A percentile compares a stretch with the other conserved stretches of the same genome.
Evolutionary conservation across 2,888 invertebrate species (phyloP).

Genomic region (Podotricha telesiphe): DNA sequence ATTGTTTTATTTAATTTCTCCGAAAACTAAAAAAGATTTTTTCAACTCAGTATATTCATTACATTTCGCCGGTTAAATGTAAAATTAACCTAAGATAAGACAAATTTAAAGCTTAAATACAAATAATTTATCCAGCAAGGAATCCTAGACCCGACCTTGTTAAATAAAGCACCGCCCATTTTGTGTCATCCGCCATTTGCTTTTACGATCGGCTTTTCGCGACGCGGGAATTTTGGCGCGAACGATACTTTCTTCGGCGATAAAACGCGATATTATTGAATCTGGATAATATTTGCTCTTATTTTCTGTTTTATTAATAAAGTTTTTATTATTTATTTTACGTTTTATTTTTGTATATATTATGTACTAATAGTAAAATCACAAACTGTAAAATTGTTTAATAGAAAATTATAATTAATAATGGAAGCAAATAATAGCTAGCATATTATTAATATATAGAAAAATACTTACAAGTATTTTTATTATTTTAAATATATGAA

Average conservation of each 20-base stretch:
- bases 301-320: conserved; percentile 14
- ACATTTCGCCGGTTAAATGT: neutral
- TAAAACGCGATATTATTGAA: conserved; percentile 30
- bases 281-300: conserved; percentile 23
- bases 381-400: neutral
- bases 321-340: neutral
- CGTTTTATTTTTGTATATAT: neutral
- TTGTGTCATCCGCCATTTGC: conserved; percentile 47
- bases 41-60: neutral
- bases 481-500: too few species aligned
- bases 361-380: neutral
- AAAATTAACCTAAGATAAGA: neutral
- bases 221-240: conserved; percentile 48
- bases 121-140: conserved; percentile 34
- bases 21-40: too few species aligned
- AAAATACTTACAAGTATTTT: too few species aligned
- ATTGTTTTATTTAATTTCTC: too few species aligned
- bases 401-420: neutral
- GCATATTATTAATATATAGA: too few species aligned
- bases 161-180: conserved; percentile 37
- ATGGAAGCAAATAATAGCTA: too few species aligned
- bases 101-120: conserved; percentile 17
- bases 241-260: conserved; percentile 41
- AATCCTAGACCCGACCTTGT: conserved; percentile 32
- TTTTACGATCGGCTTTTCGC: conserved; percentile 48